Percentiles rank a stretch among this genome's conserved stretches.
phyloP scores from a whole-genome alignment of 2,797 vertebrate species.

The Sebastes diaconus region DNA sequence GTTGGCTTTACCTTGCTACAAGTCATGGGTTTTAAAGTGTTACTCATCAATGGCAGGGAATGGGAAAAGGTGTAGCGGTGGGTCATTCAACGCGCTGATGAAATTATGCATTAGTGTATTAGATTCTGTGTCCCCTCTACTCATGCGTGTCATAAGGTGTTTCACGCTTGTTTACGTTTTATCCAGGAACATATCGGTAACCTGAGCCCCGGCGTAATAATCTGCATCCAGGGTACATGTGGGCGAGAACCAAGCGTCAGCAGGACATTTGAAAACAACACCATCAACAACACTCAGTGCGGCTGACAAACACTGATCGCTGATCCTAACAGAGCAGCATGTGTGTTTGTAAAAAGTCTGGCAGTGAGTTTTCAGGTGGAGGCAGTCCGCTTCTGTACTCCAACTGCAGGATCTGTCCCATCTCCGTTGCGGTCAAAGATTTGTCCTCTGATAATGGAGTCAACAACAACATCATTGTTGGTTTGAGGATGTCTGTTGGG shows the following conservation, averaged over 20 bases:
- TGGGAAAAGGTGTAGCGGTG: conserved; percentile 19
- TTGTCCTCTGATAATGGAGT: conserved; percentile 29
- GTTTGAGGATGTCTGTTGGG: background rate
- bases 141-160: conserved; percentile 63
- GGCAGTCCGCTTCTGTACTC: conserved; percentile 22
- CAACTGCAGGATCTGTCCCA: conserved; percentile 24
- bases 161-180: conserved; percentile 81
- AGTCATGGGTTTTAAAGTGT: conserved; percentile 55
- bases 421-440: conserved; percentile 23
- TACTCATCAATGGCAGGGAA: conserved; percentile 47
- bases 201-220: conserved; percentile 77
- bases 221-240: conserved; percentile 73
- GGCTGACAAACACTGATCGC: conserved; percentile 60
- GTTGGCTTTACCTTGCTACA: conserved; percentile 5
- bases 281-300: conserved; percentile 70
- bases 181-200: conserved; percentile 80
- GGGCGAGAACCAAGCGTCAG: conserved; percentile 55
- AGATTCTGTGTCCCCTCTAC: conserved; percentile 64
- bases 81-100: conserved; percentile 58
- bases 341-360: conserved; percentile 56
- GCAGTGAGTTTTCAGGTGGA: conserved; percentile 47
- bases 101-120: conserved; percentile 78
- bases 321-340: conserved; percentile 54
- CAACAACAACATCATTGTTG: conserved; percentile 27
- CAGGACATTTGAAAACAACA: conserved; percentile 83